Percentiles rank a stretch among this genome's conserved stretches.
These are phyloP conservation scores for Agapornis roseicollis DNA, from an alignment of 2,113 vertebrate genomes.

Conservation along the genomic window DNA sequence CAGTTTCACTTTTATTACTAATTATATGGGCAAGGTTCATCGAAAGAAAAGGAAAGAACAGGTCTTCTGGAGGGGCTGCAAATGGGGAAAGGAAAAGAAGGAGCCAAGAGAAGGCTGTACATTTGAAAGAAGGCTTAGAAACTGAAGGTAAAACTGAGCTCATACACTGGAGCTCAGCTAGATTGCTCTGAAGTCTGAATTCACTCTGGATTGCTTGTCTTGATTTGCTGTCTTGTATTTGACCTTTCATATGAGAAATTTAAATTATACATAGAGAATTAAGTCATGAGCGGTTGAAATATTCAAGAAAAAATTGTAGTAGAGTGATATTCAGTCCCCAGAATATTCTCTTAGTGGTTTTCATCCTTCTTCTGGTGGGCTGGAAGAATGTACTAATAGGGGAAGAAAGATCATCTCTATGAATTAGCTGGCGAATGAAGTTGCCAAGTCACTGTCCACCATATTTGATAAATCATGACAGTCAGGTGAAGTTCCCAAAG, in stretches of 20 bases:
- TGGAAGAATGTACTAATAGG: neutral
- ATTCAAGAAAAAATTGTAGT: neutral
- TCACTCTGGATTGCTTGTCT: neutral
- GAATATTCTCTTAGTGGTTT: neutral
- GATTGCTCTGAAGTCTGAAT: neutral
- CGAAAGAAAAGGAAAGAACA: neutral
- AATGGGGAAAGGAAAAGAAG: neutral
- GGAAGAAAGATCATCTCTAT: neutral
- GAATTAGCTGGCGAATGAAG: neutral
- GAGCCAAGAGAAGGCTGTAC: neutral
- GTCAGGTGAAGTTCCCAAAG: no score
- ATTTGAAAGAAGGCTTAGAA: neutral
- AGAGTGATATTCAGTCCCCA: neutral
- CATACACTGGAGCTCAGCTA: neutral
- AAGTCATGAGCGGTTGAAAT: neutral
- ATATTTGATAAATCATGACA: no score
- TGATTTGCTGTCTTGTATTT: neutral
- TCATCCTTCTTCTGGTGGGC: neutral
- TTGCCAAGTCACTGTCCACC: neutral
- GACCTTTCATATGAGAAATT: neutral
- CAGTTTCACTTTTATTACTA: neutral
- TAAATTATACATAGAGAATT: neutral
- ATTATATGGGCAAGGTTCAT: neutral
- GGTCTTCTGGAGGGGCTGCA: neutral
- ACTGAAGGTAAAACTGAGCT: neutral